Percentiles rank a stretch among this genome's conserved stretches.
Evolutionary conservation across 2,113 vertebrate species (phyloP).

Genomic region (Thamnaconus septentrionalis): DNA sequence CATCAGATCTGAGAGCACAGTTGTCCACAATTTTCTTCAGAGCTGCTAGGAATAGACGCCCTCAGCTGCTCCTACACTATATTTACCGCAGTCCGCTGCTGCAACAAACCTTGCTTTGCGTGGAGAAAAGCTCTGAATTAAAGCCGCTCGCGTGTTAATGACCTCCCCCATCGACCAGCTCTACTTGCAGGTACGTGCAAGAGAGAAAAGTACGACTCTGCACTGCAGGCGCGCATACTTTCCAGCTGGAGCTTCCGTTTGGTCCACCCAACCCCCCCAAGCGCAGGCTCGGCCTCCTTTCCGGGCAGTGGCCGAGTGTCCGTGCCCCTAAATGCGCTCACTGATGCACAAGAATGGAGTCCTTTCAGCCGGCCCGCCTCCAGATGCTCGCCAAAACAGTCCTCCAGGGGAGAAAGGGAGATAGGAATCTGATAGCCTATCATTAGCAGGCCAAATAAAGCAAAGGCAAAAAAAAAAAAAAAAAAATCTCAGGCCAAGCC

Average conservation of each 20-base stretch:
- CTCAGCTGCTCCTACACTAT: slow-evolving; percentile 52
- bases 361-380: slow-evolving; percentile 58
- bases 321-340: slow-evolving; percentile 49
- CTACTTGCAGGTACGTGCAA: no score
- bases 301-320: slow-evolving; percentile 28
- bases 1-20: slow-evolving; percentile 36
- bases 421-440: slow-evolving; percentile 79
- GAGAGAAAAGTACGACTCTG: no score
- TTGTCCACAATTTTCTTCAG: slow-evolving; percentile 49
- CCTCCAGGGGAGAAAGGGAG: slow-evolving; percentile 77
- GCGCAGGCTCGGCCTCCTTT: slow-evolving; percentile 14
- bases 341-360: slow-evolving; percentile 71
- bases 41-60: slow-evolving; percentile 56
- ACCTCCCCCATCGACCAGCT: no score
- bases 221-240: no score
- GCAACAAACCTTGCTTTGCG: slow-evolving; percentile 22
- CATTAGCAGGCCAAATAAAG: slow-evolving; percentile 79
- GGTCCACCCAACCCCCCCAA: slow-evolving; percentile 35
- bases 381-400: slow-evolving; percentile 64
- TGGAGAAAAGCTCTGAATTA: slow-evolving; percentile 4
- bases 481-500: slow-evolving; percentile 60
- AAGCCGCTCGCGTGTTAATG: no score
- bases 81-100: slow-evolving; percentile 21
- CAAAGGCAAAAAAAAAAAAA: slow-evolving; percentile 76
- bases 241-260: slow-evolving; percentile 9